Evolutionary conservation across 2,113 vertebrate species (phyloP), one percentile per base, ranked within the genome.

Genomic region (Lates calcarifer): DNA sequence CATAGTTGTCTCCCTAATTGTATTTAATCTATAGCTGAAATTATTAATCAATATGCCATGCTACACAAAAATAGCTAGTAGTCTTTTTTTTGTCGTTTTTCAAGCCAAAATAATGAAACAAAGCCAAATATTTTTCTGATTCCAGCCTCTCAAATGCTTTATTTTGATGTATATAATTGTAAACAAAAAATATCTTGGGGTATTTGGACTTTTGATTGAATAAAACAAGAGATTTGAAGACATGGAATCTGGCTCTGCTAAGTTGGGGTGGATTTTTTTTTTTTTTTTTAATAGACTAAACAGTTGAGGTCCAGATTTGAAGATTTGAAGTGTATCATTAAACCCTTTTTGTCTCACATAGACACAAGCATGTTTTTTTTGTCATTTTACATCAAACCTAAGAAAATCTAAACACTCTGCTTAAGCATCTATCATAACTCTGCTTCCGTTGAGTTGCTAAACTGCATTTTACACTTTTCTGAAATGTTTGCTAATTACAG

Each of bases 401-500:
- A 51, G 6, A 45, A 28, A 43, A 39, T 28, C 5, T 3, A 35
- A 58, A n/a, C 5, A 0, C 9, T 58, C 13, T 15, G 3, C 5
- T 47, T 28, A 1, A 39, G 24, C 15, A 35, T 55, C 64, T 53
- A 24, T 72, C 28, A 24, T 22, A 18, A 67, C 58, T 74, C 41
- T 45, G 29, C 60, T 18, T 29, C 55, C 39, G 24, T 28, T 31
- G 17, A 63, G 41, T 66, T 47, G 37, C 49, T 29, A 39, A 76
- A 71, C 65, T 41, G 5, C 10, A 45, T 67, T 28, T 56, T 28
- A 14, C 26, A 24, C 45, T 69, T 75, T 62, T 56, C 7, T 35
- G 22, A 9, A 58, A 72, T 45, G 41, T 77, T 72, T 76, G 5
- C 45, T 87, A 24, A 75, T 66, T 63, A 47, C 6, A 51, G 11